A percentile compares a stretch with the other conserved stretches of the same genome.
Evolutionary conservation across 1,140 invertebrate species (phyloP).

Genomic region (Contarinia nasturtii): DNA sequence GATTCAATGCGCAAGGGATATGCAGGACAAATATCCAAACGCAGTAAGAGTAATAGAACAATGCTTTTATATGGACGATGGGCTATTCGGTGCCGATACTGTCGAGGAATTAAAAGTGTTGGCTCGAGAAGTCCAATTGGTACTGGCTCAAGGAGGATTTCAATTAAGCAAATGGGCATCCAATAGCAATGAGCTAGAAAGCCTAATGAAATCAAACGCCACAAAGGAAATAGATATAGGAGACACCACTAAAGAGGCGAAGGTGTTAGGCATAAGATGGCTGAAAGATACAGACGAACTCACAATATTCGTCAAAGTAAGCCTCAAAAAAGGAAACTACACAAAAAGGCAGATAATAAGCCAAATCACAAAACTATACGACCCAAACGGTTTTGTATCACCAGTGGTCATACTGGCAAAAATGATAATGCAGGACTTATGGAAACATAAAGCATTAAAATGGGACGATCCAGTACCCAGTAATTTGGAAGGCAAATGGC

Average conservation of each 20-base stretch:
- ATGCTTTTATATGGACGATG: not conserved
- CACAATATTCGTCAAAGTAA: not conserved
- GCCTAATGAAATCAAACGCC: not conserved
- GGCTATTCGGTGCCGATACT: not conserved
- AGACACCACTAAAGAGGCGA: not conserved
- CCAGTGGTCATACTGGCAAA: constrained; percentile 20
- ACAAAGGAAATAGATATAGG: not conserved
- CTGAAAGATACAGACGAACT: not conserved
- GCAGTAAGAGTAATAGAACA: not conserved
- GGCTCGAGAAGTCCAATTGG: not conserved
- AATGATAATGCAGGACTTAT: constrained; percentile 22
- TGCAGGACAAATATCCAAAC: not conserved
- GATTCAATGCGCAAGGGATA: not conserved
- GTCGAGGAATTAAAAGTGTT: not conserved
- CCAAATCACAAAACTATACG: constrained; percentile 16
- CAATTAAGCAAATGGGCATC: not conserved
- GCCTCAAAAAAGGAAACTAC: not conserved
- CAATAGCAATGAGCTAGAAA: not conserved
- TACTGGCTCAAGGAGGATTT: not conserved
- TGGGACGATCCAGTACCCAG: not conserved
- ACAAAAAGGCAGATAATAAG: constrained; percentile 16
- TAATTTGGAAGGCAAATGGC: no score
- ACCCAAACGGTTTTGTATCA: constrained; percentile 21
- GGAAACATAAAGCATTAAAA: constrained; percentile 8
- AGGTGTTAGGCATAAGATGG: not conserved